Base-by-base conservation (phyloP, 2,888 invertebrate species). In the Nudaria mundana region DNA sequence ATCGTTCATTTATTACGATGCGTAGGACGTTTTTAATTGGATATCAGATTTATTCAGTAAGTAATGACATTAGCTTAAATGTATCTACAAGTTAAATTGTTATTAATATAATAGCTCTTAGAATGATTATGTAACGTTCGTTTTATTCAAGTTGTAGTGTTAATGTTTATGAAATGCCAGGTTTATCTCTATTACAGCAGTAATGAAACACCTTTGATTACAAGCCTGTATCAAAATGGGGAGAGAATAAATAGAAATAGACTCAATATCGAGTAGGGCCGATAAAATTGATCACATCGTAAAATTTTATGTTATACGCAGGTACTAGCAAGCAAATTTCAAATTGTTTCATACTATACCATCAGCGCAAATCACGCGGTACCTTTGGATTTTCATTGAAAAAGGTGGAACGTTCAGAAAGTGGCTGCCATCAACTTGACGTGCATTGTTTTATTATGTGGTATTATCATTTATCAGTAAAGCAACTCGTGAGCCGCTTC, bases 21-120 rank as follows among this genome's bases (percentile, higher is more conserved):
- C 76, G 81, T 83, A 76, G 81, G 83, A 65, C 50, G 75, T 56
- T 65, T 75, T 75, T 77, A 80, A 81, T 81, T 76, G 72, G 71
- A 67, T 69, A 72, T 71, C 68, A 71, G 71, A 77, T 75, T 74
- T 65, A 70, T 64, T 52, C 50, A 56, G 64, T 55, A 63, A 65
- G 63, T 66, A 59, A 68, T 63, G 64, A 63, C 65, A 66, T 65
- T 64, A 63, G 56, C 55, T 59, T 64, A 50, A 57, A 55, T 56
- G 58, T 61, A 61, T 57, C 44, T 54, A 52, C 52, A 56, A 59
- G 52, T 60, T 52, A 60, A 63, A 71, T 66, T 69, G 57, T 62
- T 66, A 67, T 70, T 66, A 67, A 68, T 71, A 51, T 70, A 62
- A 66, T 61, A 52, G 56, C 48, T 50, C 42, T 67, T 58, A 57